Conservation (phyloP, 2,888 invertebrate genomes). For the Pollenia angustigena region DNA sequence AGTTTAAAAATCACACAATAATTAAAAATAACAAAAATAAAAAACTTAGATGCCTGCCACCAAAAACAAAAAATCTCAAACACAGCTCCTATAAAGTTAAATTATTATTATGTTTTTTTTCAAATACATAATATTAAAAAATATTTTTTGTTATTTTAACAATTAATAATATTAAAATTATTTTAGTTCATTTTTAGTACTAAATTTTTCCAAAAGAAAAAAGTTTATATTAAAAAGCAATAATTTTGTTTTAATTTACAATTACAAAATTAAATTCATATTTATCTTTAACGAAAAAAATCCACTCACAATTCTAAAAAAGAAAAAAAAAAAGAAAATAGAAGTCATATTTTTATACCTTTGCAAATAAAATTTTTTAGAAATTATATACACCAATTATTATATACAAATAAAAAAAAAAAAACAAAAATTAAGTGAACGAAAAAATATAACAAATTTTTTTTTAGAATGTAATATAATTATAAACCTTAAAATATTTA, state of each 20-base stretch:
- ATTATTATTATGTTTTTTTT: slow-evolving; percentile 23
- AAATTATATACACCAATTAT: slow-evolving; percentile 65
- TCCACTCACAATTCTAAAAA: slow-evolving; percentile 32
- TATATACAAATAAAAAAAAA: slow-evolving; percentile 52
- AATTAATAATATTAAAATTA: slow-evolving; percentile 9
- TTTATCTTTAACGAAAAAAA: not conserved
- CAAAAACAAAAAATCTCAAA: slow-evolving; percentile 62
- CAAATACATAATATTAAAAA: slow-evolving; percentile 15
- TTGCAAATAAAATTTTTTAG: slow-evolving; percentile 59
- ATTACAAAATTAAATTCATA: not conserved
- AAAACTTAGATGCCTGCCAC: slow-evolving; percentile 71
- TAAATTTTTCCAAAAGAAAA: slow-evolving; percentile 4
- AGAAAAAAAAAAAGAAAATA: slow-evolving; percentile 19
- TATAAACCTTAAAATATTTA: slow-evolving; percentile 42
- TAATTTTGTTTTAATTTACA: slow-evolving; percentile 2
- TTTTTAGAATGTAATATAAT: slow-evolving; percentile 60
- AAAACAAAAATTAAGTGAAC: slow-evolving; percentile 41
- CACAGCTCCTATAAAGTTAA: slow-evolving; percentile 59
- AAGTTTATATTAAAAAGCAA: slow-evolving; percentile 7
- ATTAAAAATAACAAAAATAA: slow-evolving; percentile 31
- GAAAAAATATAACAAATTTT: slow-evolving; percentile 56
- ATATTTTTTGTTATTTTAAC: slow-evolving; percentile 29
- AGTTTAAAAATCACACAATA: slow-evolving; percentile 54
- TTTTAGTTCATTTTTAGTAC: slow-evolving; percentile 16
- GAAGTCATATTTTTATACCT: slow-evolving; percentile 72